Evolutionary conservation across 2,113 vertebrate genomes (phyloP), one percentile per base, ranked within the genome.

Genomic region (Calonectris borealis): DNA sequence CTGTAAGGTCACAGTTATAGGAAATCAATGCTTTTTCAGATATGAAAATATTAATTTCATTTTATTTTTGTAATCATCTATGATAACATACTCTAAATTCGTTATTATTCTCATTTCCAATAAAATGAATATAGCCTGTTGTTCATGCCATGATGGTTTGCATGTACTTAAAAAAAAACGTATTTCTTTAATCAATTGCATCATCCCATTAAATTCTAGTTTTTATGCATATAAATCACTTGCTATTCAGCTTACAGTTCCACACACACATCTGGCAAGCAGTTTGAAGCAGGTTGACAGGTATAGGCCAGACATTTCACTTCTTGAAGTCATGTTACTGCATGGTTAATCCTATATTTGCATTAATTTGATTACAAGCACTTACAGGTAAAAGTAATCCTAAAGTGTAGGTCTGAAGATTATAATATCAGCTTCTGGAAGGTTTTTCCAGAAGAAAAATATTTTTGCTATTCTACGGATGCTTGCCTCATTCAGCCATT

Each of bases 401-500:
- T 66, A 42, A 89, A 86, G 32, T 27, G 11, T 9, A 91, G 36
- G 75, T 84, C 40, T 90, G 81, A 82, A 51, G 88, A 94, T 88
- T 81, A 79, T n/a, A 90, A 40, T 62, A 79, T 75, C 97, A 95
- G 86, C 73, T 78, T 58, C 90, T 89, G n/a, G 14, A 92, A 65
- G 54, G 31, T 55, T 92, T 97, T 83, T 96, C 91, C 44, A 95
- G 90, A 91, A 83, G 46, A 86, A 81, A 65, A 77, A 48, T 79
- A 94, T 92, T 95, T 92, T 89, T 92, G 75, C 86, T 32, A 42
- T 73, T 92, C 64, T 94, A 86, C 3, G 20, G 48, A 94, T 91
- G 90, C 93, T 91, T 95, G 83, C 57, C 68, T 96, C 86, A 76
- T 57, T 96, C 72, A 97, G 77, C 82, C 92, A 94, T 87, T 96